Base-by-base conservation (phyloP, 2,888 invertebrate species). In the Helicoverpa assulta region DNA sequence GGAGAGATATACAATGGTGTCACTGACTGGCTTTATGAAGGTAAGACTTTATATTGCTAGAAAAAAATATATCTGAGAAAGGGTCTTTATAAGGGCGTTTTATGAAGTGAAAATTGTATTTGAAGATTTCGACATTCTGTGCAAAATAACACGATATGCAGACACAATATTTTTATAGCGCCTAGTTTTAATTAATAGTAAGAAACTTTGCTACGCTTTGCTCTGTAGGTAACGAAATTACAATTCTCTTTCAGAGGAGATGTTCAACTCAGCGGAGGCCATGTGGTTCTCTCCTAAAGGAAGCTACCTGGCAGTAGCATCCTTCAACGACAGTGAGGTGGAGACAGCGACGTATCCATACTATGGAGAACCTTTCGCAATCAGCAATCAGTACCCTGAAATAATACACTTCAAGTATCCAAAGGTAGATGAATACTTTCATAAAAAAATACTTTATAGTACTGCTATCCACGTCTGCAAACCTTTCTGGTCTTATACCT, bases 21-120 rank as follows among this genome's bases (percentile, higher is more conserved):
- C 21, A 97, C 98, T 10, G 99, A 99, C 91, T 99, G 99, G 99
- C 97, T 99, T 50, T 99, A 99, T 89, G 99, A 99, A 97, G 98
- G 98, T 98, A 89, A 78, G 75, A 51, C 43, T 52, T 53, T 6
- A 37, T 33, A 56, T 14, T 8, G 21, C 16, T 16, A 43, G 16
- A 19, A 40, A 6, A 12, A 56, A 37, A 12, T 1, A 12, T 1
- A 37, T 2, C 0, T 37, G 37, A 8, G 5, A 10, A 1, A 12
- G 12, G 37, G 1, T 10, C 12, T 37, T 37, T 4, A 12, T 3
- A 37, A 37, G 37, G 37, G 3, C 12, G 1, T 37, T 37, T 14
- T 40, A 40, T 14, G 12, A 2, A 2, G 12, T 37, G 40, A 40
- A 4, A 40, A 12, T 40, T 40, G 2, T 8, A 37, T 37, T 37